phyloP scores from a whole-genome alignment of 2,888 invertebrate species.

The Neocrepidodera transversa region DNA sequence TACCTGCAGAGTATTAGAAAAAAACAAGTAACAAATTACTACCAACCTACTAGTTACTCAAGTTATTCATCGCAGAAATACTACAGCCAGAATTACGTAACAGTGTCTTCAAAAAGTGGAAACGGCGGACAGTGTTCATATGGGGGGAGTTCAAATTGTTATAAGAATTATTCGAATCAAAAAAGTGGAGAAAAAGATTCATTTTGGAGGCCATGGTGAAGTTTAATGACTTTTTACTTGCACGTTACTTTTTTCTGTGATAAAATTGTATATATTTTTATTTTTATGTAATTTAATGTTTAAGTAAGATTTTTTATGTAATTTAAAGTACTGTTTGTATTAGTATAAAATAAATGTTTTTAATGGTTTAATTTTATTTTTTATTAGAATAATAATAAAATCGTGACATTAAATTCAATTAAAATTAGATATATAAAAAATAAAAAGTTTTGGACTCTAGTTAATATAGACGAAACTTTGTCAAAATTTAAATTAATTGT shows the following conservation, averaged over 20 bases:
- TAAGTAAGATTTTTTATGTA: neutral
- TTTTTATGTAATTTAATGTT: neutral
- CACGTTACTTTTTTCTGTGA: conserved; percentile 5
- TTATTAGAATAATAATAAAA: too few relatives aligned
- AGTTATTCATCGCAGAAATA: conserved; percentile 18
- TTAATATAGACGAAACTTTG: too few relatives aligned
- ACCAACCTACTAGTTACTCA: conserved; percentile 10
- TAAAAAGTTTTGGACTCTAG: too few relatives aligned
- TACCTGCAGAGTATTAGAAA: conserved; percentile 58
- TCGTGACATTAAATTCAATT: too few relatives aligned
- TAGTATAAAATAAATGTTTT: neutral
- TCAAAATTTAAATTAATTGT: too few relatives aligned
- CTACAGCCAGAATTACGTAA: conserved; percentile 14
- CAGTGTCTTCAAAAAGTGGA: conserved; percentile 15
- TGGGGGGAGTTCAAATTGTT: conserved; percentile 23
- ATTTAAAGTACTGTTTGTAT: neutral
- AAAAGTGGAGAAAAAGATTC: conserved; percentile 5
- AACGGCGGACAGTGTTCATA: conserved; percentile 22
- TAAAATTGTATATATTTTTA: conserved; percentile 9
- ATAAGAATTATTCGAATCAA: conserved; percentile 7
- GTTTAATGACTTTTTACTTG: neutral
- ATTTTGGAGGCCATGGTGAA: conserved; percentile 32
- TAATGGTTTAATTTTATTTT: too few relatives aligned
- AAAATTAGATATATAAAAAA: too few relatives aligned
- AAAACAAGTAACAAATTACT: conserved; percentile 8